Evolutionary conservation across 2,888 invertebrate species (phyloP), one percentile per base, ranked within the genome.

Genomic region (Toxonevra muliebris): DNA sequence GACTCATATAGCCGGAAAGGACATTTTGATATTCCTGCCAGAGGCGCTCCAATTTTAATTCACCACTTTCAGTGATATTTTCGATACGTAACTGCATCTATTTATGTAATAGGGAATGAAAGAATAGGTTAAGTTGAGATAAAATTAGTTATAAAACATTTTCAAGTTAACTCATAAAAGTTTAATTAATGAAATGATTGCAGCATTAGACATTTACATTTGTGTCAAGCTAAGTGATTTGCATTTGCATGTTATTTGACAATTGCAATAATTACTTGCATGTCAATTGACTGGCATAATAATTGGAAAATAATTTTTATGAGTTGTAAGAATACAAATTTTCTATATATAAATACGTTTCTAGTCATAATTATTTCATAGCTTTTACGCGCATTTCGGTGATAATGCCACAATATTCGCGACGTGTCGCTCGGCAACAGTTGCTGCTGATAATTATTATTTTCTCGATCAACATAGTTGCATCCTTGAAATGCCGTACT

Each of bases 401-500:
- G 30, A 54, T 30, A 40, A 20, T 57, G 55, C 48, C 48, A 17
- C 30, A 30, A 30, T 30, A 7, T 30, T 4, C 30, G 30, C 2
- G 30, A 30, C 30, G 2, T 30, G 30, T 30, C 30, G 30, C 30
- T 13, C 30, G 63, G 45, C 8, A 55, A 1, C 12, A 30, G 11
- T 3, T 61, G 5, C 12, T 69, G 12, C 41, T 73, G 1, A 5
- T 65, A 12, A 20, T 53, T 17, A 17, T 42, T 48, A n/a, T 48
- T n/a, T 2, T 48, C 8, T 48, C 61, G 0, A 55, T 66, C 4
- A 50, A 45, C 12, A 9, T 12, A 0, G 7, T 55, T 7, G 40
- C 54, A 12, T 48, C 69, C 2, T 62, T 91, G 20, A 89, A 86
- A 76, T 91, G 91, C 74, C 87, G 88, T 12, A 86, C 88, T 0